phyloP scores from a whole-genome alignment of 1,140 invertebrate species.

The Tetragonula clypearis region DNA sequence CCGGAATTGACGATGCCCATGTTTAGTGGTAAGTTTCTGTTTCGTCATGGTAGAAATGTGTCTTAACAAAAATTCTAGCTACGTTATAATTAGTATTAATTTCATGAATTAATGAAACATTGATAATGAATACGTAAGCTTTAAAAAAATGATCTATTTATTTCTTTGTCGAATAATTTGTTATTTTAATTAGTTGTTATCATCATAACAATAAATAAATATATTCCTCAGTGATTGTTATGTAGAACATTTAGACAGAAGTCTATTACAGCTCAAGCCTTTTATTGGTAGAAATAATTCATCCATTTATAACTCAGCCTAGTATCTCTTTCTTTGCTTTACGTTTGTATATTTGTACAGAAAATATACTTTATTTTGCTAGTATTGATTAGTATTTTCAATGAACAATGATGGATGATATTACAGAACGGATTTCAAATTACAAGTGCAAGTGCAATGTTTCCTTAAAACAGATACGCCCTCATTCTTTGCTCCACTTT shows the following conservation, averaged over 20 bases:
- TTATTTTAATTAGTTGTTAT: neutral
- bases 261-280: constrained; percentile 17
- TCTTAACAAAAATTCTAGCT: neutral
- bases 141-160: neutral
- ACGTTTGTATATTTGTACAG: constrained; percentile 20
- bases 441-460: neutral
- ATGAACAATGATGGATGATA: constrained; percentile 2
- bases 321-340: constrained; percentile 21
- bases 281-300: constrained; percentile 45
- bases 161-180: neutral
- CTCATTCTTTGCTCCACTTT: neutral
- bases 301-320: constrained; percentile 48
- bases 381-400: neutral
- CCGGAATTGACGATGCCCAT: constrained; percentile 99
- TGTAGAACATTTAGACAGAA: neutral
- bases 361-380: constrained; percentile 12
- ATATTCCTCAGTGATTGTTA: neutral
- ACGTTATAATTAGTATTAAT: neutral
- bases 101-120: neutral
- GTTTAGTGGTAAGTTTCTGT: constrained; percentile 92
- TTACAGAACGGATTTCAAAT: neutral
- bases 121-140: neutral
- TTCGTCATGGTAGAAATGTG: neutral
- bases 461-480: neutral
- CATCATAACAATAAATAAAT: neutral